Percentiles rank a stretch among this genome's conserved stretches.
phyloP scores from a whole-genome alignment of 2,888 invertebrate species.

The Arenicola marina region DNA sequence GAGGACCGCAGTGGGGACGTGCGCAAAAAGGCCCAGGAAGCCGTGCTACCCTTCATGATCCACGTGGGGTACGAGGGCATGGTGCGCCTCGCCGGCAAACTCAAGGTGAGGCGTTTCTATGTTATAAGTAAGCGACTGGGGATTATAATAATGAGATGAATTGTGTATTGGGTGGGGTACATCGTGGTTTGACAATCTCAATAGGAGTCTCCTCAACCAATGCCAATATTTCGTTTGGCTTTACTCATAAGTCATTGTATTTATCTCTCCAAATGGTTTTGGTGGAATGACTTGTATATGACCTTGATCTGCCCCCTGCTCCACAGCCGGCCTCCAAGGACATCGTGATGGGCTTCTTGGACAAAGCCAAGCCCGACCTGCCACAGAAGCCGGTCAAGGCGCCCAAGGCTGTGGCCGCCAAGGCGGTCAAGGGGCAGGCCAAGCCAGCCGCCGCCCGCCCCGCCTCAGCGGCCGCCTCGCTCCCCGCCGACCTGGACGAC shows the following conservation, averaged over 20 bases:
- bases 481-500: too few species aligned
- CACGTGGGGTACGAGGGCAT: conserved; percentile 84
- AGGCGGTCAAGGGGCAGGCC: conserved; percentile 9
- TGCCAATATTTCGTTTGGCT: too few species aligned
- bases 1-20: conserved; percentile 93
- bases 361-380: conserved; percentile 82
- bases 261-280: too few species aligned
- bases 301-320: not conserved
- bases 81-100: conserved; percentile 75
- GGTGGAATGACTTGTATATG: too few species aligned
- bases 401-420: conserved; percentile 36
- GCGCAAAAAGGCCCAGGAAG: conserved; percentile 85
- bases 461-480: too few species aligned
- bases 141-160: too few species aligned
- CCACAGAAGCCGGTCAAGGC: conserved; percentile 70
- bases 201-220: too few species aligned
- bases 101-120: conserved; percentile 68
- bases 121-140: too few species aligned
- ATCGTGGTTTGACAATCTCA: too few species aligned
- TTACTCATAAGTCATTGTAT: too few species aligned
- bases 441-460: conserved; percentile 17
- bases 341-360: conserved; percentile 75
- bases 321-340: conserved; percentile 63
- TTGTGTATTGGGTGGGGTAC: too few species aligned
- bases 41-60: conserved; percentile 89